Evolutionary conservation across 2,888 invertebrate species (phyloP), one percentile per base, ranked within the genome.

Genomic region (Bellardia pandia): DNA sequence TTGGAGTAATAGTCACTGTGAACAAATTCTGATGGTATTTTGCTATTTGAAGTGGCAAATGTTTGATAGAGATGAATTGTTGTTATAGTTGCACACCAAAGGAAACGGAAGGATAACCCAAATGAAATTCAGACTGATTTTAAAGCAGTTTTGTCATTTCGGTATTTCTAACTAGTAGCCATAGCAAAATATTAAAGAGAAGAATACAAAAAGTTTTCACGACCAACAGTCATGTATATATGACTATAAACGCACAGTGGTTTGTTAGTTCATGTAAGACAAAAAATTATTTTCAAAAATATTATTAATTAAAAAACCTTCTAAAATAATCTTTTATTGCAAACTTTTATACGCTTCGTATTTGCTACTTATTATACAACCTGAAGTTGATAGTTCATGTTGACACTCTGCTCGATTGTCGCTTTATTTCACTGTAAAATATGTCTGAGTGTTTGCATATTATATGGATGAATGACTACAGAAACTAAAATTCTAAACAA

Each of bases 121-220:
- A 88, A 90, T 91, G 91, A 90, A 91, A 91, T 90, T 90, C 90
- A 90, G 91, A 90, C 91, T 91, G 92, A 92, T 91, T 91, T 92
- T 90, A 89, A 90, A 91, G 90, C 92, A 91, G 91, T 91, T 92
- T 90, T 91, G 92, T 91, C 91, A 91, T 91, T 91, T 90, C 88
- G 90, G 89, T 89, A 89, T 89, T 90, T 51, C 89, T 53, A 90
- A 90, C 88, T 90, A 90, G 90, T 90, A 90, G 89, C 89, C 60
- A 76, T 37, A 30, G 68, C 76, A 88, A 76, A 23, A 56, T n/a
- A 13, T 51, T 33, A 48, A 60, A 40, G 45, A 13, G 45, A 77
- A 45, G 42, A 76, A 56, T 16, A 45, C 2, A 66, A 82, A 78
- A 86, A 82, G 58, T 77, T 88, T 88, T 88, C 86, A 87, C 86